Evolutionary conservation across 2,888 invertebrate genomes (phyloP).

Genomic region (Troglohyphantes excavatus): DNA sequence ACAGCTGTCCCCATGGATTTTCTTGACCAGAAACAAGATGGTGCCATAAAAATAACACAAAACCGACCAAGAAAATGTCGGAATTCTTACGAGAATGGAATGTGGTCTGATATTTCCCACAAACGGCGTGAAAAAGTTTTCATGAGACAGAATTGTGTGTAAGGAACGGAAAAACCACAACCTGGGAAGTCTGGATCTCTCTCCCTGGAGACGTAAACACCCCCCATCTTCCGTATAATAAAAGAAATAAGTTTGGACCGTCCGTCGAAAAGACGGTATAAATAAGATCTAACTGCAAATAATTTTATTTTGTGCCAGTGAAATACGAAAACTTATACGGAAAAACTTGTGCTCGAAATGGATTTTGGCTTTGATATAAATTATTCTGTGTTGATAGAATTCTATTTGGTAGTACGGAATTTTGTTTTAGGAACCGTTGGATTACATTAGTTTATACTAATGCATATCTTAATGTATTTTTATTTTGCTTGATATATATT

Average conservation of each 20-base stretch:
- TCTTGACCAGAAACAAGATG: background rate
- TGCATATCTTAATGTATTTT: too few species aligned
- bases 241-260: background rate
- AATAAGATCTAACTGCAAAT: slow-evolving; percentile 6
- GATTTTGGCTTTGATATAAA: too few species aligned
- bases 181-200: background rate
- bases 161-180: background rate
- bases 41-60: background rate
- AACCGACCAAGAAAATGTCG: background rate
- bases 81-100: background rate
- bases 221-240: background rate
- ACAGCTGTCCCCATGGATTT: background rate
- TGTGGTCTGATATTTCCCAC: background rate
- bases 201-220: background rate
- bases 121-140: background rate
- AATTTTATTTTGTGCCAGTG: background rate
- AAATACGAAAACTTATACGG: background rate
- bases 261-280: background rate
- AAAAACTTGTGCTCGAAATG: background rate
- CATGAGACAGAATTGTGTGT: background rate
- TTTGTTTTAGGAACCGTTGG: too few species aligned
- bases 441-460: too few species aligned
- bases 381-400: too few species aligned
- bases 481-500: too few species aligned
- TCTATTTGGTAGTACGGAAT: too few species aligned